Conservation (phyloP, 2,888 invertebrate species). For the Apodemia duryi region DNA sequence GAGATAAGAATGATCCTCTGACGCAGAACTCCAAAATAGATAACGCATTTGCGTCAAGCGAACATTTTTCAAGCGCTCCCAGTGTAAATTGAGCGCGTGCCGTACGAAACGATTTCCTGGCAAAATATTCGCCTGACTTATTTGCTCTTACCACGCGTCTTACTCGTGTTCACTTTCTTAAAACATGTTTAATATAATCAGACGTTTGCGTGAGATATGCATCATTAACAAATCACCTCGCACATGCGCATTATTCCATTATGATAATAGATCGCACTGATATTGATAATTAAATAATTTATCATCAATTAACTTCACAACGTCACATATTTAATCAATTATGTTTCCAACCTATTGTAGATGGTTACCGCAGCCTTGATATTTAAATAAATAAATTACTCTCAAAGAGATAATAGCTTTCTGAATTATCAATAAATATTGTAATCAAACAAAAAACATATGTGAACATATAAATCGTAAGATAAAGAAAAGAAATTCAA, state of each 20-base stretch:
- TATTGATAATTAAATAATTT: constrained; percentile 9
- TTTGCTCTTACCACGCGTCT: constrained; percentile 52
- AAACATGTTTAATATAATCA: constrained; percentile 26
- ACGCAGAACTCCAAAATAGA: constrained; percentile 77
- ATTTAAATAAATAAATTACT: no score
- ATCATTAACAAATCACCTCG: constrained; percentile 31
- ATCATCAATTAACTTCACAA: not conserved
- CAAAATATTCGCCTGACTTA: constrained; percentile 59
- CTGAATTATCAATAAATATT: not conserved
- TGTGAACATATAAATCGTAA: no score
- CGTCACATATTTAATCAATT: not conserved
- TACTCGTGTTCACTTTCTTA: constrained; percentile 50
- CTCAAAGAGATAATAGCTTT: not conserved
- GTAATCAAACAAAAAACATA: not conserved
- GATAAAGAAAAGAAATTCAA: no score
- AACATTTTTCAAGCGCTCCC: constrained; percentile 65
- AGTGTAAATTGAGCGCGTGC: constrained; percentile 65
- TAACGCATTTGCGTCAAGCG: constrained; percentile 78
- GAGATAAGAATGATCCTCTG: constrained; percentile 66
- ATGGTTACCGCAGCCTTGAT: not conserved
- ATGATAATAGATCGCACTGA: constrained; percentile 31
- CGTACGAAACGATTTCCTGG: constrained; percentile 66
- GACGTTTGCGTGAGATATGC: constrained; percentile 29
- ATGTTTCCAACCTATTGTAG: not conserved
- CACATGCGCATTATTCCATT: constrained; percentile 29